Evolutionary conservation across 2,113 vertebrate genomes (phyloP), one percentile per base, ranked within the genome.

Genomic region (Forbesichthys papilliferus): DNA sequence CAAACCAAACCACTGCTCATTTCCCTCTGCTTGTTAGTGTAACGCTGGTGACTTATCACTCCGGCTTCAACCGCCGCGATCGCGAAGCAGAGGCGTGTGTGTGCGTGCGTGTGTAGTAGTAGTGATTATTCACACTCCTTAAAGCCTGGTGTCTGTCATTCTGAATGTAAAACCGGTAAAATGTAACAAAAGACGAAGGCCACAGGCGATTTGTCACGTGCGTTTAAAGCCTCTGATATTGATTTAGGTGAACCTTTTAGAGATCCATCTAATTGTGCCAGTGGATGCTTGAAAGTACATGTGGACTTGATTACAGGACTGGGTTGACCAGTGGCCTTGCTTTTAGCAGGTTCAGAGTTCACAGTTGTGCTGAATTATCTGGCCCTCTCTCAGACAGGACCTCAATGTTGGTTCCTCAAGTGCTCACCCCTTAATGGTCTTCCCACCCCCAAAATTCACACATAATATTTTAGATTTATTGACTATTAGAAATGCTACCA

Each of bases 391-490:
- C 94, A 94, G 91, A 93, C 82, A 83, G 78, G 93, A 95, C 93
- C 83, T 91, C 92, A 94, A 91, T 93, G 89, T 93, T 89, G 91
- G 4, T 93, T 91, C 91, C 91, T 90, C 89, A 84, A 90, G 92
- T 91, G 91, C 95, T 94, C 93, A 93, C 93, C 94, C 93, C 93
- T 94, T 96, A 96, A 98, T 95, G 94, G 94, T 92, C 88, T 79
- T 93, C 94, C 87, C 92, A 94, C 71, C 92, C 87, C 93, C 20
- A 1, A 93, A 95, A 94, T 96, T 98, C 95, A 94, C 96, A 98
- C 96, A 91, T 97, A 96, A 97, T 98, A 95, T 95, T 95, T 95
- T 89, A 95, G 93, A 96, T 98, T 97, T 98, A 98, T 96, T 94
- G 95, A 93, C 95, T 95, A 94, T 95, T 94, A 95, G 93, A 93